Base-by-base conservation (phyloP, 2,797 vertebrate species). In the Ceryle rudis region DNA sequence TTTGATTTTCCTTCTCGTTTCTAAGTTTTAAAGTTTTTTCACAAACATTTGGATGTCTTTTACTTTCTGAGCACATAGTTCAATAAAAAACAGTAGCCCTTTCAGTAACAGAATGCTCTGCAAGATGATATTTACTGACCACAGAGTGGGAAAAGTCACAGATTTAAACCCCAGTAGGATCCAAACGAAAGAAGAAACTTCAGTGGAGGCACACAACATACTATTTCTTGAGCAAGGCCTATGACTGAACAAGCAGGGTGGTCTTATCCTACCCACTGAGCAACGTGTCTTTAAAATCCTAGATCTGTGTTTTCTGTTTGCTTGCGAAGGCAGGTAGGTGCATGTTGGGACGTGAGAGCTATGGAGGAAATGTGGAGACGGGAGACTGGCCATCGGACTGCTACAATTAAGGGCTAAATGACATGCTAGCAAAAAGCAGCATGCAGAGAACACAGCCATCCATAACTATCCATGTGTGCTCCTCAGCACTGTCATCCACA, bases 201-300 rank as follows among this genome's bases (percentile, higher is more conserved):
- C 74, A 80, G 1, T 11, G 31, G n/a, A 89, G 39, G 49, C 78
- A 93, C 5, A 10, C 9, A 55, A 47, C 44, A 28, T 6, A 39
- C 42, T 64, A 22, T 35, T 88, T 55, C 82, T 86, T 75, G 67
- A 90, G 87, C 44, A 83, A 81, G 83, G 44, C 26, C 77, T 49
- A 6, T 15, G 42, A 86, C 71, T 60, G 14, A 20, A 86, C 51
- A 60, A 85, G 47, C 95, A 95, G 74, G 92, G 95, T 94, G 93
- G 95, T 86, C 95, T 60, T 22, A 89, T 95, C 90, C 95, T 93
- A 94, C 90, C 92, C 90, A 90, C 55, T 29, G 33, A 84, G 83
- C 35, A 70, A 16, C 16, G 22, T 9, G 64, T 42, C 67, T 80
- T 54, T 58, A 66, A 82, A 95, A 83, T 5, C 18, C 60, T 47